phyloP scores from a whole-genome alignment of 2,888 invertebrate genomes.

The Cheilosia vulpina region DNA sequence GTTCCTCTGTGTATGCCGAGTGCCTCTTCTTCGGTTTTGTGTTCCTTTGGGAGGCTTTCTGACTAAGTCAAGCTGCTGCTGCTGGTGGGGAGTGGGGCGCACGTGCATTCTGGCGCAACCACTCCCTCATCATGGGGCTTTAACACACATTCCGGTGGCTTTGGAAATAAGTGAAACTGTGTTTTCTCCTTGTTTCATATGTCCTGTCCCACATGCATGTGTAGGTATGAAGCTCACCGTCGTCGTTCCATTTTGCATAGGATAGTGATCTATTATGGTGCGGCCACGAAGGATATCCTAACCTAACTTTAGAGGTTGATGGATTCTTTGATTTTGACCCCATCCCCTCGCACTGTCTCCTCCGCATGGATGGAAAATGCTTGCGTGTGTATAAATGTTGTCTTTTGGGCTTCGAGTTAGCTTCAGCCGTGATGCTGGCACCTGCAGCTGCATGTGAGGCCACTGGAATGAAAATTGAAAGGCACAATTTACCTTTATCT shows the following conservation, averaged over 20 bases:
- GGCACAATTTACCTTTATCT: constrained; percentile 26
- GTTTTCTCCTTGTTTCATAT: constrained; percentile 58
- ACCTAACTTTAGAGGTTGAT: constrained; percentile 64
- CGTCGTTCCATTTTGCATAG: constrained; percentile 34
- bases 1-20: not conserved
- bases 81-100: constrained; percentile 21
- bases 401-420: constrained; percentile 57
- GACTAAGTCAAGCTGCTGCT: constrained; percentile 46
- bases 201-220: constrained; percentile 36
- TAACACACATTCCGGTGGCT: constrained; percentile 39
- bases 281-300: constrained; percentile 62
- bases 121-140: not conserved
- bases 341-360: constrained; percentile 19
- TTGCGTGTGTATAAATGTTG: constrained; percentile 17
- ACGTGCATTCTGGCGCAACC: constrained; percentile 52
- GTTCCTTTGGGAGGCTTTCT: constrained; percentile 46
- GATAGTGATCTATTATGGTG: constrained; percentile 68
- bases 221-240: not conserved
- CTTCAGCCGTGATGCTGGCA: constrained; percentile 46
- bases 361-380: not conserved
- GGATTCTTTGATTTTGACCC: constrained; percentile 59
- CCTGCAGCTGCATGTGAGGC: constrained; percentile 37
- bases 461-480: constrained; percentile 66
- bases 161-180: constrained; percentile 57
- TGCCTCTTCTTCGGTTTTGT: constrained; percentile 33